Evolutionary conservation across 2,113 vertebrate species (phyloP), one percentile per base, ranked within the genome.

Genomic region (Notothenia coriiceps): DNA sequence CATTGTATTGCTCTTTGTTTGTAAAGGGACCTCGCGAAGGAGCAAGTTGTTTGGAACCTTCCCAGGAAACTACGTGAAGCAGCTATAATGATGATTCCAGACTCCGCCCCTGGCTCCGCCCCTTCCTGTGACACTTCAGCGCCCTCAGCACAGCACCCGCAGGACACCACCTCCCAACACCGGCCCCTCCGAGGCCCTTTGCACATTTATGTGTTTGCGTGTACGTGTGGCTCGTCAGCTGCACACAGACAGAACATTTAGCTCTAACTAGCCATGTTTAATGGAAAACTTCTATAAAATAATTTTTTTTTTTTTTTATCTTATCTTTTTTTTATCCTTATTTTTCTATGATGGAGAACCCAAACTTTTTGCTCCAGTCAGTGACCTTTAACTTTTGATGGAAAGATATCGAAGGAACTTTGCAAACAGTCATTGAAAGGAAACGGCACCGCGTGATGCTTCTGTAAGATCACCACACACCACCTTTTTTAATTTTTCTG

Each of bases 1-100:
- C 40, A 51, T 65, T 75, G 17, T 70, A 6, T 74, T 12, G 10
- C 73, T 77, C 51, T 80, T 70, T 83, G 65, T 88, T 54, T 96
- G 79, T 94, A 17, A 68, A 99, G 98, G 98, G 92, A 99, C 97
- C 57, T 99, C 98, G 9, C 97, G 97, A 92, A 96, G 97, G 96
- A 99, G 95, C 93, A 98, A 96, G 95, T 95, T 97, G 91, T 99
- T 99, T 93, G 98, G 98, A 94, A 99, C 98, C 92, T 99, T 99
- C 94, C 98, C 98, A 51, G 98, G 98, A 95, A 99, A 99, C 95
- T 99, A 99, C 74, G 98, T 99, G 88, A 99, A 98, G 95, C 96
- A 94, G 93, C 96, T 98, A 94, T 98, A 97, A 97, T 93, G 87
- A 92, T 89, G 90, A 92, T 89, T 95, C 92, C 92, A 93, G 93